Evolutionary conservation across 2,888 invertebrate species (phyloP), one percentile per base, ranked within the genome.

Genomic region (Ophioninae sp.): DNA sequence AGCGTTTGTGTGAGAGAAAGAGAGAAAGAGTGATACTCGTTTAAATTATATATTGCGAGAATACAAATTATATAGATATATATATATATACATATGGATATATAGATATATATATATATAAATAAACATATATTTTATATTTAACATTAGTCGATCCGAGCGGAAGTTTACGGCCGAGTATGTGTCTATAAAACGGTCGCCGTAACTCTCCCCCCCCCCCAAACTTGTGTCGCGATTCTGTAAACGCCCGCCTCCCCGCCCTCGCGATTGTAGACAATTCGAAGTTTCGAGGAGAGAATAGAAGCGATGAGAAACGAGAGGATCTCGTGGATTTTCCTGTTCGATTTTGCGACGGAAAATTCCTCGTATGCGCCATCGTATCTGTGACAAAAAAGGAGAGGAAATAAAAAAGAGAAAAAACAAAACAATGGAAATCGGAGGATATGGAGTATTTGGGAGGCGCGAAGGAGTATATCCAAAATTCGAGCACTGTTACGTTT

Each of bases 41-140:
- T 75, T 90, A 90, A 90, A 72, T 78, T 69, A 70, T 90, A 89
- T 90, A 91, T 91, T 89, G 89, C 86, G 85, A 90, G 88, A 88
- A 87, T 89, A 89, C 88, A 84, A 85, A 80, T 83, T 77, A 85
- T 87, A 88, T 86, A 87, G 85, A 85, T 82, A 87, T 64, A 84
- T 68, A 78, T 84, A 81, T 68, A 80, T 77, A 76, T 30, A 82
- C 61, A 85, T 84, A 87, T 83, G 83, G 79, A 88, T 85, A 88
- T 67, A 30, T 74, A 85, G 86, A 88, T 85, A 87, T 84, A 86
- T 82, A 87, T 70, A 84, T 85, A 89, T 68, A 72, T 68, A 78
- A 70, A 81, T 67, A 83, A 57, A 80, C 82, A 84, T 82, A 85
- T 83, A 82, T 82, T 85, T 86, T 84, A 82, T 85, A 91, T 91